Percentiles rank a stretch among this genome's conserved stretches.
These are phyloP conservation scores for Halictus quadricinctus DNA, from an alignment of 2,888 invertebrate species.

Conservation along the genomic window DNA sequence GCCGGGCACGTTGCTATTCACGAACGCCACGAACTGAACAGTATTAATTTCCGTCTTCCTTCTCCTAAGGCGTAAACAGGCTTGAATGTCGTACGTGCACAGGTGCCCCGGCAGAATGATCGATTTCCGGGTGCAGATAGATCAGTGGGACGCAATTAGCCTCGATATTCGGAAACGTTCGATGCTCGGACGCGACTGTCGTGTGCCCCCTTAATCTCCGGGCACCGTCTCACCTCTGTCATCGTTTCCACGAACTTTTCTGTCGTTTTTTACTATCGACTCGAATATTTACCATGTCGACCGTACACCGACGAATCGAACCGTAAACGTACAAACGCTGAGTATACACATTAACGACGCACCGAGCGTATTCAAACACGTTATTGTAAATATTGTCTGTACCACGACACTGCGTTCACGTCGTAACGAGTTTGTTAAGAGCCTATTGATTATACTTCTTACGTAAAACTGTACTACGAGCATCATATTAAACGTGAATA, in stretches of 20 bases:
- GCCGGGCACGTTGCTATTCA: slow-evolving; percentile 52
- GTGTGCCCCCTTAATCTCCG: not conserved
- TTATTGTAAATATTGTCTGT: slow-evolving; percentile 72
- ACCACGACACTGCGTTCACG: slow-evolving; percentile 61
- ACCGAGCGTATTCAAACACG: slow-evolving; percentile 33
- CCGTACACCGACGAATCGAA: slow-evolving; percentile 41
- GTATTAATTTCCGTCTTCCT: slow-evolving; percentile 72
- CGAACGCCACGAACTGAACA: slow-evolving; percentile 64
- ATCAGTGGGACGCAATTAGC: slow-evolving; percentile 24
- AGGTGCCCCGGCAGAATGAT: slow-evolving; percentile 21
- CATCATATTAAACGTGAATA: slow-evolving; percentile 74
- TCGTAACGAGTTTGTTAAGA: slow-evolving; percentile 66
- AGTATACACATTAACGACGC: slow-evolving; percentile 25
- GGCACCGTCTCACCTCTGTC: not conserved
- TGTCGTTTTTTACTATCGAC: slow-evolving; percentile 37
- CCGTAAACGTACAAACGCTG: slow-evolving; percentile 34
- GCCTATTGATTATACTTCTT: slow-evolving; percentile 72
- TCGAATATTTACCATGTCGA: slow-evolving; percentile 16
- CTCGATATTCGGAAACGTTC: slow-evolving; percentile 14
- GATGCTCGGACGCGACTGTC: not conserved
- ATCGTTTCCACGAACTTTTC: slow-evolving; percentile 8
- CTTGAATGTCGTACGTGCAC: slow-evolving; percentile 20
- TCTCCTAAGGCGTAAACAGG: slow-evolving; percentile 42
- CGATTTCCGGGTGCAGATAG: slow-evolving; percentile 37
- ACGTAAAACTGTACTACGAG: slow-evolving; percentile 72